Conservation (phyloP, 2,888 invertebrate species). For the Ochropleura leucogaster region DNA sequence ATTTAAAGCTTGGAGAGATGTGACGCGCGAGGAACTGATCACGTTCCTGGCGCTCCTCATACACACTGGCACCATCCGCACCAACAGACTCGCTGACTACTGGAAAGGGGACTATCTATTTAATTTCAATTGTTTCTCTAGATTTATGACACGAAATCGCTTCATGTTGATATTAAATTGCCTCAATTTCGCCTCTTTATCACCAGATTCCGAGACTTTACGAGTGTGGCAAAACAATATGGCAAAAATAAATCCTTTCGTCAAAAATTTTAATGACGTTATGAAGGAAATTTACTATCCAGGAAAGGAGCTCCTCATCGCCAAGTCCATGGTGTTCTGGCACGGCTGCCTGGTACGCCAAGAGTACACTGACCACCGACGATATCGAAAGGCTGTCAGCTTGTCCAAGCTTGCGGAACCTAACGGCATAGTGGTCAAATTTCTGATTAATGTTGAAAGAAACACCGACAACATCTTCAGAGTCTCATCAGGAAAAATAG, state of each 20-base stretch:
- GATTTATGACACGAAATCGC: constrained; percentile 47
- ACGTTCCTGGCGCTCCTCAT: constrained; percentile 28
- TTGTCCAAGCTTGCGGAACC: constrained; percentile 39
- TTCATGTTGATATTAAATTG: constrained; percentile 39
- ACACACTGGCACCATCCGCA: constrained; percentile 43
- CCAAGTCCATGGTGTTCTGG: constrained; percentile 36
- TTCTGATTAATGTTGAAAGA: constrained; percentile 19
- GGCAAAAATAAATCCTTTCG: constrained; percentile 21
- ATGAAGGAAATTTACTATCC: constrained; percentile 48
- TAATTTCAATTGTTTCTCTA: constrained; percentile 39
- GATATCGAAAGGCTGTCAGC: constrained; percentile 11
- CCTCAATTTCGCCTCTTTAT: constrained; percentile 14
- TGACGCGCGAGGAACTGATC: constrained; percentile 30
- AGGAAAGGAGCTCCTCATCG: constrained; percentile 40
- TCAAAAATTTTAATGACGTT: constrained; percentile 41
- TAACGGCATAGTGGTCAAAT: constrained; percentile 41
- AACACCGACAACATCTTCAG: constrained; percentile 2
- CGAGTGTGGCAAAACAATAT: background rate
- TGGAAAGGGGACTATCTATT: constrained; percentile 47
- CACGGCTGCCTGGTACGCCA: constrained; percentile 23
- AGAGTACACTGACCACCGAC: constrained; percentile 25
- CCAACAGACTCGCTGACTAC: constrained; percentile 23
- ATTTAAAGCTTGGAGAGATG: constrained; percentile 23
- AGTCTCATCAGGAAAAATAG: constrained; percentile 13
- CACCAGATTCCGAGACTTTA: background rate